Evolutionary conservation across 1,140 invertebrate genomes (phyloP).

Genomic region (Condylostylus longicornis): DNA sequence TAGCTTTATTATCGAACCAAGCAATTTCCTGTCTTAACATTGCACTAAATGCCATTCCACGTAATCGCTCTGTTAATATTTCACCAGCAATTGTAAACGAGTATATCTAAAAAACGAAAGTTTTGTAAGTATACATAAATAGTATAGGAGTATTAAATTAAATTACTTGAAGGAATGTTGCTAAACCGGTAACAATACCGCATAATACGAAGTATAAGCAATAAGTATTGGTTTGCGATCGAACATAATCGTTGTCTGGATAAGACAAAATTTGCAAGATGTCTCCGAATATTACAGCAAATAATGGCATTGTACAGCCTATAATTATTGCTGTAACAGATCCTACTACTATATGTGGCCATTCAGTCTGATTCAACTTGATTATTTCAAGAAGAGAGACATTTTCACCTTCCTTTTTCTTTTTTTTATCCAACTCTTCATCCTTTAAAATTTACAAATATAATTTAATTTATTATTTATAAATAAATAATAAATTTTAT

Average conservation of each 20-base stretch:
- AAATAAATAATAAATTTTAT: background rate
- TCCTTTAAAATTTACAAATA: background rate
- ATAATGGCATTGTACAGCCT: slow-evolving; percentile 57
- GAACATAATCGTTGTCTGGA: slow-evolving; percentile 32
- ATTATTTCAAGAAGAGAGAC: slow-evolving; percentile 40
- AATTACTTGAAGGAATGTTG: slow-evolving; percentile 47
- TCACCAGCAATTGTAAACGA: slow-evolving; percentile 51
- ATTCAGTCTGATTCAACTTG: slow-evolving; percentile 54
- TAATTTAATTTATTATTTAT: background rate
- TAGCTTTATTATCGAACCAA: slow-evolving; percentile 57
- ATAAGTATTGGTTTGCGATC: slow-evolving; percentile 39
- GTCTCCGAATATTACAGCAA: slow-evolving; percentile 65
- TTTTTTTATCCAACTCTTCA: background rate
- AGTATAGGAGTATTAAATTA: background rate
- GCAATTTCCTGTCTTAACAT: slow-evolving; percentile 55
- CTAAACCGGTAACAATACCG: slow-evolving; percentile 44
- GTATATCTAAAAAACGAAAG: slow-evolving; percentile 33
- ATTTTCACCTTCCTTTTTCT: slow-evolving; percentile 9
- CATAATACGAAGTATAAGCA: slow-evolving; percentile 46
- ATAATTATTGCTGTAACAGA: slow-evolving; percentile 48
- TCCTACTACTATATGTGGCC: slow-evolving; percentile 51
- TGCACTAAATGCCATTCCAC: slow-evolving; percentile 44
- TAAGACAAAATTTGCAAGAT: slow-evolving; percentile 47
- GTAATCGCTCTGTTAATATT: slow-evolving; percentile 48
- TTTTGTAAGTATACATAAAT: background rate